Evolutionary conservation across 2,888 invertebrate species (phyloP).

Genomic region (Caenorhabditis wallacei): DNA sequence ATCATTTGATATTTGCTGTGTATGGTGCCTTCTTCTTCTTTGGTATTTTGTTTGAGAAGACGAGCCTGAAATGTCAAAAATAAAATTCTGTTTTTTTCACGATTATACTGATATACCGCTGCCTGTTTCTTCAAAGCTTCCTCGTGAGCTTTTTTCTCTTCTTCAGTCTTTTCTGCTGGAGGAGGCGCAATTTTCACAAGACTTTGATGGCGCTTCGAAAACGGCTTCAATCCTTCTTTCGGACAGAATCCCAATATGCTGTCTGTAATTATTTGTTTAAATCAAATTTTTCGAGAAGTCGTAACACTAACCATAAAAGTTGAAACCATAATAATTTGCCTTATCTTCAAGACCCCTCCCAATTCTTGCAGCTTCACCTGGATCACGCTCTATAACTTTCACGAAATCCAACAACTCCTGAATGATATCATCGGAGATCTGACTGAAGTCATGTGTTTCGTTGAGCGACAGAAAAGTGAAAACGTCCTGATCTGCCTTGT

Average conservation of each 20-base stretch:
- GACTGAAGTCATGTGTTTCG: constrained; percentile 34
- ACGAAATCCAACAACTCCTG: constrained; percentile 31
- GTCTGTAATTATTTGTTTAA: neutral
- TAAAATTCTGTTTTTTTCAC: neutral
- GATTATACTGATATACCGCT: constrained; percentile 14
- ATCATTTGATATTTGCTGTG: too few species aligned
- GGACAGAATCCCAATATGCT: neutral
- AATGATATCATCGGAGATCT: constrained; percentile 6
- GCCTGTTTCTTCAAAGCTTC: constrained; percentile 30
- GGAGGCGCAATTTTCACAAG: neutral
- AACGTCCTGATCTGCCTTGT: neutral
- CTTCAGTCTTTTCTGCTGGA: constrained; percentile 48
- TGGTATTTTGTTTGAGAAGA: constrained; percentile 45
- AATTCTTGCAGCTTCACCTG: neutral
- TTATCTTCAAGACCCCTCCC: constrained; percentile 14
- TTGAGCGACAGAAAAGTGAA: constrained; percentile 2
- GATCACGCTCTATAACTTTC: constrained; percentile 16
- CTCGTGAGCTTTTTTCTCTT: constrained; percentile 14
- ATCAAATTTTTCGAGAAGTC: neutral
- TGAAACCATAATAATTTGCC: constrained; percentile 25
- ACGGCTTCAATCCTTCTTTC: neutral
- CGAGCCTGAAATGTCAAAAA: neutral
- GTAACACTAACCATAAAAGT: neutral
- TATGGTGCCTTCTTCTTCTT: too few species aligned
- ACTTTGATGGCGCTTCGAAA: too few species aligned